Percentiles rank a stretch among this genome's conserved stretches.
Evolutionary conservation across 2,888 invertebrate species (phyloP).

Genomic region (Theristus sp.): DNA sequence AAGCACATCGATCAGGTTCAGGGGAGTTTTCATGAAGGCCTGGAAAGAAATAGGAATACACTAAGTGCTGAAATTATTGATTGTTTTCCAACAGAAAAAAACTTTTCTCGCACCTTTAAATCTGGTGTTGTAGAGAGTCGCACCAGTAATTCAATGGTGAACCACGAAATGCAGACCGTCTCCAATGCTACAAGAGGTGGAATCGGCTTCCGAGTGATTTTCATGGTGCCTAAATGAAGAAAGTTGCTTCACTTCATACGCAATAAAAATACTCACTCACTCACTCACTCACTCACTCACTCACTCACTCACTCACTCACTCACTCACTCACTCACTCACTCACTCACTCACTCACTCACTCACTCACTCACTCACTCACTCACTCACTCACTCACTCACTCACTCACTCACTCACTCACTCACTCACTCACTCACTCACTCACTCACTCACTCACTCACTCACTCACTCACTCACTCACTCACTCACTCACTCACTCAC

Average conservation of each 20-base stretch:
- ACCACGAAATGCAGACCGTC: not conserved
- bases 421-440: not conserved
- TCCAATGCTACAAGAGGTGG: not conserved
- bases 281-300: not conserved
- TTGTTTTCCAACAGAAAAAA: no score
- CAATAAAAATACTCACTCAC: not conserved
- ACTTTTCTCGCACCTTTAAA: no score
- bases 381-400: conserved; percentile 1
- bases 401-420: conserved; percentile 1
- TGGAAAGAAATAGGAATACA: no score
- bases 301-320: not conserved
- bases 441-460: not conserved
- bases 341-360: conserved; percentile 7
- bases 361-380: not conserved
- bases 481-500: not conserved
- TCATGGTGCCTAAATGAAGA: no score
- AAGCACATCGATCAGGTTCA: not conserved
- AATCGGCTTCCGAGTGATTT: not conserved
- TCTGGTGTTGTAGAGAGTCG: not conserved
- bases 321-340: not conserved
- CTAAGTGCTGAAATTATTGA: no score
- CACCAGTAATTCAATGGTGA: not conserved
- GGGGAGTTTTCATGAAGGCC: not conserved
- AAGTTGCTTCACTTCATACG: no score
- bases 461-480: not conserved